Conservation (phyloP, 2,797 vertebrate genomes). For the Argyrosomus regius region DNA sequence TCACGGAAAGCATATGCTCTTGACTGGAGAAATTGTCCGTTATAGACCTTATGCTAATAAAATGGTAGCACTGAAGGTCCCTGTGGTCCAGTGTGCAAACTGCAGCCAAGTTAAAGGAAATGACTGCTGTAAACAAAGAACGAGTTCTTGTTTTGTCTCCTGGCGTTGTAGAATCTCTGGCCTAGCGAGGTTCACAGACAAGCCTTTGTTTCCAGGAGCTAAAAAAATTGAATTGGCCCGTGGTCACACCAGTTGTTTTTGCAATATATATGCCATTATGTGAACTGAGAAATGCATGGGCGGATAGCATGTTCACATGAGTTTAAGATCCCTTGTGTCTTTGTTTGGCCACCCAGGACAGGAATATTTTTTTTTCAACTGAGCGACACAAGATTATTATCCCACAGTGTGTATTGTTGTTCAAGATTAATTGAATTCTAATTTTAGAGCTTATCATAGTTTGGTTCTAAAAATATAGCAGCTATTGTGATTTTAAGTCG, state of each 20-base stretch:
- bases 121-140: constrained; percentile 77
- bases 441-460: constrained; percentile 76
- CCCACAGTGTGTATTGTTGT: constrained; percentile 76
- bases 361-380: constrained; percentile 59
- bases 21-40: constrained; percentile 46
- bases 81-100: constrained; percentile 60
- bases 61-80: constrained; percentile 69
- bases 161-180: constrained; percentile 64
- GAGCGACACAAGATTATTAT: constrained; percentile 71
- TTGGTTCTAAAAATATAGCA: constrained; percentile 66
- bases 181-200: constrained; percentile 72
- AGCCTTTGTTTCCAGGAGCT: constrained; percentile 73
- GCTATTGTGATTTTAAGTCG: constrained; percentile 75
- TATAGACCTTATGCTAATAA: constrained; percentile 67
- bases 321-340: constrained; percentile 71
- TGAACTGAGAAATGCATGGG: constrained; percentile 80
- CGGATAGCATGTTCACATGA: constrained; percentile 70
- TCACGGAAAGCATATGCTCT: constrained; percentile 48
- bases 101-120: constrained; percentile 76
- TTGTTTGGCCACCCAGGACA: constrained; percentile 67
- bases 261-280: constrained; percentile 76
- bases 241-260: constrained; percentile 77
- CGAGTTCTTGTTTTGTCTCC: constrained; percentile 77
- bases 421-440: constrained; percentile 81
- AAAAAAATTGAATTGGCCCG: constrained; percentile 66